Percentiles rank a stretch among this genome's conserved stretches.
phyloP scores from a whole-genome alignment of 2,888 invertebrate genomes.

The Drosophila prolongata region DNA sequence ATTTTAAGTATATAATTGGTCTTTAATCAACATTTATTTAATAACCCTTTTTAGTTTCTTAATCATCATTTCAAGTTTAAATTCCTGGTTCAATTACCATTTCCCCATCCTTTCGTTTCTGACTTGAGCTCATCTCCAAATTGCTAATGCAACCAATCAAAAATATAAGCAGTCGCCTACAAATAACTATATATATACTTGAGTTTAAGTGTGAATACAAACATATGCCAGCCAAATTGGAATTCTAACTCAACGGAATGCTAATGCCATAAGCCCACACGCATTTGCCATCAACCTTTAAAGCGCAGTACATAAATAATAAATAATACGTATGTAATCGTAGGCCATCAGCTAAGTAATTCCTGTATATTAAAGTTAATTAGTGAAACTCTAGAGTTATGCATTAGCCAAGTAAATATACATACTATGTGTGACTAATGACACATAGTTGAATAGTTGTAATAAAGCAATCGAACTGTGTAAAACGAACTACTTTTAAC shows the following conservation, averaged over 20 bases:
- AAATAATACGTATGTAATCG: constrained; percentile 25
- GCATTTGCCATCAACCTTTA: constrained; percentile 43
- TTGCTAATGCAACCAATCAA: constrained; percentile 36
- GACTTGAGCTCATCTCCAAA: constrained; percentile 3
- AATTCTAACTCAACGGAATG: constrained; percentile 36
- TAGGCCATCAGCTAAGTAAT: constrained; percentile 57
- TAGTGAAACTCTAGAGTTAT: constrained; percentile 48
- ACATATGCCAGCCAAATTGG: constrained; percentile 61
- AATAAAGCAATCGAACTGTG: constrained; percentile 72
- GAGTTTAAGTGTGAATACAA: constrained; percentile 35
- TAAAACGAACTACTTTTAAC: constrained; percentile 60
- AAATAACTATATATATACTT: constrained; percentile 14
- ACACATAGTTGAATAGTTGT: constrained; percentile 53
- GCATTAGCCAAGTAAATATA: constrained; percentile 26
- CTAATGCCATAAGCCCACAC: constrained; percentile 47
- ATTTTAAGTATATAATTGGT: no score
- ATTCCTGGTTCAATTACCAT: not conserved
- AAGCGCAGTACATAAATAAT: constrained; percentile 43
- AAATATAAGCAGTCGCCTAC: constrained; percentile 18
- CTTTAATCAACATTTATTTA: not conserved
- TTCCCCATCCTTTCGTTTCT: not conserved
- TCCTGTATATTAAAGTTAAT: constrained; percentile 75
- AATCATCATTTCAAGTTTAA: not conserved
- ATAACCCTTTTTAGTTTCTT: not conserved
- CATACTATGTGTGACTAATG: constrained; percentile 15